Evolutionary conservation across 2,888 invertebrate species (phyloP), one percentile per base, ranked within the genome.

Genomic region (Lypha dubia): DNA sequence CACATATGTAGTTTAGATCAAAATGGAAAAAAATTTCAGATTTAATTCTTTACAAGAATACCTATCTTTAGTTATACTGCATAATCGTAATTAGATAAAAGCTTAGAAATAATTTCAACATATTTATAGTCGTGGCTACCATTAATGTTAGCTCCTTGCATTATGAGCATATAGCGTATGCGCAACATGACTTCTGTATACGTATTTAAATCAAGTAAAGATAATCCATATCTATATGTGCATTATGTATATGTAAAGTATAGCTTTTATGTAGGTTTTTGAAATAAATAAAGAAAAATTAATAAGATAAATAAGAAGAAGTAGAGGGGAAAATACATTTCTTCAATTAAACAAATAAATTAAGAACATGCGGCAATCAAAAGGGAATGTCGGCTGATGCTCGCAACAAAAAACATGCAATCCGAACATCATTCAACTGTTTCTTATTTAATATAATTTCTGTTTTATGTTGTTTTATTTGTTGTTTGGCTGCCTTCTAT

Each of bases 321-420:
- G 63, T 63, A 49, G 71, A 60, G 73, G 70, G 60, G 83, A 82
- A 77, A 87, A 88, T 88, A 88, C 88, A 90, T 89, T 91, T 91
- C 81, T 91, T 90, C 90, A 91, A 91, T 91, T 91, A 91, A 91
- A 91, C 88, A 89, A 88, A 91, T 88, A 89, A 89, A 89, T 90
- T 87, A 87, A 85, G 81, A 86, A 86, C 86, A 86, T 84, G 87
- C 83, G 71, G 83, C 82, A 70, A 65, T 63, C 62, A 85, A 83
- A 85, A 85, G 83, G 68, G 56, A 83, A 80, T 79, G 83, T 73
- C 79, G 75, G 62, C 77, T 24, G 46, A 60, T 73, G 22, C 73
- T 71, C 32, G 51, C 73, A 79, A 80, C 73, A 82, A 82, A 79
- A 75, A 86, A 82, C 83, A 86, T 80, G 84, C 86, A 88, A 87